Percentiles rank a stretch among this genome's conserved stretches.
Conservation (phyloP, 2,113 vertebrate species). For the Corynorhinus townsendii region DNA sequence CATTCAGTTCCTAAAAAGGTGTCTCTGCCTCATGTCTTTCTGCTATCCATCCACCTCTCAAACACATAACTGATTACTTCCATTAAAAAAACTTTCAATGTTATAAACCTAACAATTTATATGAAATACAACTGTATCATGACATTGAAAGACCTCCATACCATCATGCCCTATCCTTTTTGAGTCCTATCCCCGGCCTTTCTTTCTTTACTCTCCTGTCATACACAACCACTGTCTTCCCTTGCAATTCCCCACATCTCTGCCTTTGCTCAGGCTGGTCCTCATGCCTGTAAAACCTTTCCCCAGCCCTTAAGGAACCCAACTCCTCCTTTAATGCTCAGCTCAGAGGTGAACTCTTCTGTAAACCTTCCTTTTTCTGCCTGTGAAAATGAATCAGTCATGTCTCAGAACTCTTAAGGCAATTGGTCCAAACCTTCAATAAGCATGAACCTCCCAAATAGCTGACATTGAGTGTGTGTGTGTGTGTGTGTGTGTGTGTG, state of each 20-base stretch:
- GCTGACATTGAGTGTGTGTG: no score
- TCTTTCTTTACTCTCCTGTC: background rate
- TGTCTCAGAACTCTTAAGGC: background rate
- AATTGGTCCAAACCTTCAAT: background rate
- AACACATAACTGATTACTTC: background rate
- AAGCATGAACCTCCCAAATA: background rate
- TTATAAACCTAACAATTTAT: background rate
- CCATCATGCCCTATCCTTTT: background rate
- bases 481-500: background rate
- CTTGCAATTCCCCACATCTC: background rate
- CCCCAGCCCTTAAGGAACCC: background rate
- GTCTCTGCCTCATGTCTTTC: background rate
- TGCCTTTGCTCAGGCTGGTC: background rate
- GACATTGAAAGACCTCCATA: background rate
- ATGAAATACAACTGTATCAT: background rate
- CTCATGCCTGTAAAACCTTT: background rate
- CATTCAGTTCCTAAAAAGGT: background rate
- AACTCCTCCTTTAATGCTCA: background rate
- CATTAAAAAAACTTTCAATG: background rate
- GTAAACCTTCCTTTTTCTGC: background rate
- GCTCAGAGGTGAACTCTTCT: background rate
- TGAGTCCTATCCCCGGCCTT: background rate
- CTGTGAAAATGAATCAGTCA: background rate
- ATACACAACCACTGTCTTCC: background rate
- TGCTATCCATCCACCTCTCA: background rate